Conservation (phyloP, 1,140 invertebrate genomes). For the Calosoma granatense region DNA sequence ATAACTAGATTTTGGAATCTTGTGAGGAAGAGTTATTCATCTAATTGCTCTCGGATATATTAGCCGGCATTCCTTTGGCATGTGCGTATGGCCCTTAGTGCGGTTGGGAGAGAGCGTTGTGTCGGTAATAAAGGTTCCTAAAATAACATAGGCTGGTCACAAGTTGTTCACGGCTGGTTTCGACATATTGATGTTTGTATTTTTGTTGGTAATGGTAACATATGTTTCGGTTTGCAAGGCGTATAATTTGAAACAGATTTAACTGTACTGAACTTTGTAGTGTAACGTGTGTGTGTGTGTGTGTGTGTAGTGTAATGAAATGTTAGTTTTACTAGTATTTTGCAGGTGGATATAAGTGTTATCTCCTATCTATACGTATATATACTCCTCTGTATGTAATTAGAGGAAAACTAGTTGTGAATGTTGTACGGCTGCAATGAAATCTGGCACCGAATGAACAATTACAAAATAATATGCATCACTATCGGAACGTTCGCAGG, state of each 20-base stretch:
- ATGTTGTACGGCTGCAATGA: not conserved
- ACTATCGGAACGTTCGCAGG: not conserved
- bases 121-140: slow-evolving; percentile 2
- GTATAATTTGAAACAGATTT: no score
- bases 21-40: slow-evolving; percentile 1
- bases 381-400: no score
- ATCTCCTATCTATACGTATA: no score
- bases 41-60: slow-evolving; percentile 5
- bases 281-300: no score
- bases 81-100: not conserved
- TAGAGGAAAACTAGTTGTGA: not conserved
- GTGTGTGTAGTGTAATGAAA: no score
- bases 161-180: not conserved
- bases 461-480: slow-evolving; percentile 2
- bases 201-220: not conserved
- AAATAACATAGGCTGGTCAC: not conserved
- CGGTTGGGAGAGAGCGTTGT: not conserved
- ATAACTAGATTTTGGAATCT: slow-evolving; percentile 5
- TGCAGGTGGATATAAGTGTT: no score
- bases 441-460: not conserved
- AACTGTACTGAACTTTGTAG: no score
- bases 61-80: not conserved
- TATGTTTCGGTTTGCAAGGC: no score
- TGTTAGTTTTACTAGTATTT: no score
- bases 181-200: slow-evolving; percentile 5